A percentile compares a stretch with the other conserved stretches of the same genome.
Evolutionary conservation across 1,140 invertebrate species (phyloP).

Genomic region (Bathynomus jamesi): DNA sequence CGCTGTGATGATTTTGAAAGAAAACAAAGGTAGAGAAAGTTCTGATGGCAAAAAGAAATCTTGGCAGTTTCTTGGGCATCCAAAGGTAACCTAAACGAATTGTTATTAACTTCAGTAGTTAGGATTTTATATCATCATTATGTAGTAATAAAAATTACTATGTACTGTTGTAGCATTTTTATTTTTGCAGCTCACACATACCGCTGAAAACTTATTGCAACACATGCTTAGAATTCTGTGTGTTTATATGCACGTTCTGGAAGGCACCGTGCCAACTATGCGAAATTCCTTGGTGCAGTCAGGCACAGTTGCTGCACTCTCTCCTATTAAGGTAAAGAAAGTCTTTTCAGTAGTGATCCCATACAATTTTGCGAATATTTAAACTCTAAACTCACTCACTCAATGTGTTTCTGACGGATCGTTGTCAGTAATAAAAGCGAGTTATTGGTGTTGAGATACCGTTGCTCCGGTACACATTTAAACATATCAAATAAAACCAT

Average conservation of each 20-base stretch:
- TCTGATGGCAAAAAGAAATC: background rate
- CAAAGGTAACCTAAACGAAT: background rate
- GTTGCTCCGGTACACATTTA: no score
- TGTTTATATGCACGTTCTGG: constrained; percentile 65
- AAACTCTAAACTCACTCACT: no score
- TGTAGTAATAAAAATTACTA: no score
- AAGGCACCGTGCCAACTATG: constrained; percentile 52
- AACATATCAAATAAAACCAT: no score
- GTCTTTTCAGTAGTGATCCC: no score
- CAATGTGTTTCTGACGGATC: no score
- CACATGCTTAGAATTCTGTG: constrained; percentile 63
- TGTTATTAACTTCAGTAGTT: no score
- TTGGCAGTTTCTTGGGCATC: background rate
- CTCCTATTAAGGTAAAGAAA: constrained; percentile 46
- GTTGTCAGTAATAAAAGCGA: no score
- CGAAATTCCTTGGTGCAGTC: constrained; percentile 49
- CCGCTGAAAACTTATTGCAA: constrained; percentile 55
- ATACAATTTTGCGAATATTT: no score
- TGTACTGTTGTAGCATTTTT: background rate
- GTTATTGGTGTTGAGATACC: no score
- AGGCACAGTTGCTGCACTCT: constrained; percentile 46
- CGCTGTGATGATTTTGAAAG: background rate
- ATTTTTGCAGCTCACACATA: constrained; percentile 43
- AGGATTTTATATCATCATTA: no score
- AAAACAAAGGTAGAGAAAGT: background rate